A percentile compares a stretch with the other conserved stretches of the same genome.
Conservation (phyloP, 2,113 vertebrate species). For the Chunga burmeisteri region DNA sequence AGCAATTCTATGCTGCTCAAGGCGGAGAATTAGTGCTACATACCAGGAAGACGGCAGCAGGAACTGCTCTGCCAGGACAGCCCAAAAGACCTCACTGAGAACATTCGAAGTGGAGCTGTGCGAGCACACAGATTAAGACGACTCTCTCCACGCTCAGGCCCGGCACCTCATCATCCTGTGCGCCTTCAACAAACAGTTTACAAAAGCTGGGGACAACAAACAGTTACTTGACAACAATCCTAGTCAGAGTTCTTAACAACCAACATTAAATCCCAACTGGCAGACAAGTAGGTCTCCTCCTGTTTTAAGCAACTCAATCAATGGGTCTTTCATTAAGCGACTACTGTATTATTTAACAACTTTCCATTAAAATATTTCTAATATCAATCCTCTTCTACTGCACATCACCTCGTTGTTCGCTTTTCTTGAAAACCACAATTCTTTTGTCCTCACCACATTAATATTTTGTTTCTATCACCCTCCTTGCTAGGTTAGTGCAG, state of each 20-base stretch:
- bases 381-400: not conserved
- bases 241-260: not conserved
- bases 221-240: not conserved
- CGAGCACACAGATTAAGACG: accelerated
- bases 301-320: not conserved
- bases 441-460: not conserved
- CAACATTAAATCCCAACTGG: not conserved
- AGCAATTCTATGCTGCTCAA: not conserved
- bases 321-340: not conserved
- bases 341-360: not conserved
- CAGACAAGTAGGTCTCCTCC: not conserved
- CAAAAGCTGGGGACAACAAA: not conserved
- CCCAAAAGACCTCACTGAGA: not conserved
- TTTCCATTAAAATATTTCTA: not conserved
- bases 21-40: not conserved
- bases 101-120: accelerated
- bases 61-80: not conserved
- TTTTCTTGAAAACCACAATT: not conserved
- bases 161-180: not conserved
- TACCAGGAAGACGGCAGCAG: not conserved
- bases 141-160: not conserved
- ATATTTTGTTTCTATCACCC: not conserved
- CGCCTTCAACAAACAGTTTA: not conserved
- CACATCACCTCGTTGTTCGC: not conserved
- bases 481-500: not conserved